Base-by-base conservation (phyloP, 1,140 invertebrate species). In the Caenorhabditis tropicalis region DNA sequence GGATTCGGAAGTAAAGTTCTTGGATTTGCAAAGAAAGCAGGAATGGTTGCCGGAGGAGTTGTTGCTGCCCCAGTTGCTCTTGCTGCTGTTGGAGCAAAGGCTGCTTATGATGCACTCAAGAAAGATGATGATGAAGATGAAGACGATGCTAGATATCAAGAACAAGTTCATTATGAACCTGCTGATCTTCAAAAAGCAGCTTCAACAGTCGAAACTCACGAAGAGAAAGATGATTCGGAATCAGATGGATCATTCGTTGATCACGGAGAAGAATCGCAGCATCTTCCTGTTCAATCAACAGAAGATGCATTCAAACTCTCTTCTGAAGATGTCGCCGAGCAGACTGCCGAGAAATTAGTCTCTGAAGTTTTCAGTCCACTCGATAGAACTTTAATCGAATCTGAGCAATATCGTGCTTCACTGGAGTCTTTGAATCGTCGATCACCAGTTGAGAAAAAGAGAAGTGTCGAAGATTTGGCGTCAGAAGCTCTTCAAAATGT, bases 11-110 rank as follows among this genome's bases (percentile, higher is more conserved):
- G 53, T 16, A 85, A 85, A 48, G 36, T 82, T 49, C 46, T 82
- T 51, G 84, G 84, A 46, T 85, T 85, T 48, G 60, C 70, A 56
- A 85, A 85, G 80, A 81, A 65, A 27, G 80, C 65, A 36, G 84
- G 84, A 82, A 82, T 85, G 46, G 70, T 85, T 31, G 84, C 84
- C 3, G 84, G 80, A 43, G 84, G 84, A 74, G 65, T 85, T 48
- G 81, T 85, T 56, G 79, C 81, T 82, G 84, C 84, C 43, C 84
- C 84, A 24, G 81, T 79, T 46, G 84, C 80, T 43, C 53, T 85
- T 24, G 83, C 79, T 81, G 83, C 79, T 60, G 83, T 82, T 56
- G 84, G 84, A 51, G 84, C 84, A 19, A 53, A 48, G 27, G 65
- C 80, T 49, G 84, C 84, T n/a, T 85, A 85, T 48, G 84, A 85